Evolutionary conservation across 2,113 vertebrate genomes (phyloP).

Genomic region (Syngnathus floridae): DNA sequence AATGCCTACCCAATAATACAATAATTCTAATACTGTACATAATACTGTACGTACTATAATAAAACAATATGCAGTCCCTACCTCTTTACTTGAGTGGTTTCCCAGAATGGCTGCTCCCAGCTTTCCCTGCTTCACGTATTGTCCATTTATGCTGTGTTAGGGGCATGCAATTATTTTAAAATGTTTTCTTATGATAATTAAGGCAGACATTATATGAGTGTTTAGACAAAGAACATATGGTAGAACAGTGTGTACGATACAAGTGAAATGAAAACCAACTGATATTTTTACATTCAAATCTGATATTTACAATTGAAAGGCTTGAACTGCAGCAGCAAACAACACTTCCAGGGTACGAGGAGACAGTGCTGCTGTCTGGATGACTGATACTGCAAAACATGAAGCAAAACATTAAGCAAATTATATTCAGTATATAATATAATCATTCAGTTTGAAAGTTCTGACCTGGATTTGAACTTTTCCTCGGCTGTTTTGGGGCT

Average conservation of each 20-base stretch:
- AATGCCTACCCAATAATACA: not conserved
- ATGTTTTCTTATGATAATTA: not conserved
- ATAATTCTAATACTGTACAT: not conserved
- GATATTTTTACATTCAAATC: not conserved
- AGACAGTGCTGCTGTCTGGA: constrained; percentile 57
- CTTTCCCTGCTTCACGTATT: constrained; percentile 92
- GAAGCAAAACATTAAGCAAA: not conserved
- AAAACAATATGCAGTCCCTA: constrained; percentile 42
- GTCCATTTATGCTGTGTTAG: constrained; percentile 76
- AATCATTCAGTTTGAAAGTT: accelerated
- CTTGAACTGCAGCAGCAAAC: constrained; percentile 79
- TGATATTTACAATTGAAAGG: constrained; percentile 85
- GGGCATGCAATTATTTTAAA: constrained; percentile 2
- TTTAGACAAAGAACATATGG: not conserved
- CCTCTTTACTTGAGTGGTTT: constrained; percentile 82
- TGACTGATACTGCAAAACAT: constrained; percentile 35
- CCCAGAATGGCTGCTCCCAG: constrained; percentile 90
- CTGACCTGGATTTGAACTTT: constrained; percentile 75
- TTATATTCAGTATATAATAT: not conserved
- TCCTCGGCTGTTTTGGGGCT: constrained; percentile 92
- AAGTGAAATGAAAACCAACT: not conserved
- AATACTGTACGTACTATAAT: not conserved
- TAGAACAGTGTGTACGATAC: not conserved
- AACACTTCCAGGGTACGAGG: constrained; percentile 69
- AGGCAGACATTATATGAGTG: not conserved